Base-by-base conservation (phyloP, 2,113 vertebrate genomes). In the Chaetops frenatus region DNA sequence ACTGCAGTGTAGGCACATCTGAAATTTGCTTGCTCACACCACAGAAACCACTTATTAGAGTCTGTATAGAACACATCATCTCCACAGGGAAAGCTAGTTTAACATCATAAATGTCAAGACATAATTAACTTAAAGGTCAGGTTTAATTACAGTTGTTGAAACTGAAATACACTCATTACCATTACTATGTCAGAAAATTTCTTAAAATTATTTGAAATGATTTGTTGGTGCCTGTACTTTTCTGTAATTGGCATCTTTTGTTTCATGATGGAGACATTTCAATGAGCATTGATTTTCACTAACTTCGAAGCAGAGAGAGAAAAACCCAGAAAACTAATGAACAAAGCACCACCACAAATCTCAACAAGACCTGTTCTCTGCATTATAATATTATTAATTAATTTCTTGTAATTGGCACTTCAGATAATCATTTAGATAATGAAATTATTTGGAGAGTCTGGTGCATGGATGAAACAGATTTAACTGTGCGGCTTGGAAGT, bases 51-150 rank as follows among this genome's bases (percentile, higher is more conserved):
- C 89, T 97, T 97, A 97, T 97, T 97, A 98, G 95, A 65, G 33
- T 97, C 95, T 96, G 97, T 86, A 92, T 96, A 70, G 90, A 97
- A 96, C 92, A 96, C 66, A 84, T 80, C 92, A 94, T 94, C 97
- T 92, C 97, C 95, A 93, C 94, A 95, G 97, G 97, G 97, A 97
- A 97, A 97, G 96, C 90, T 92, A 95, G 95, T 94, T 97, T 97
- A 95, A 98, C 97, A 97, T 97, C 97, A 97, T 97, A 98, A 98
- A 98, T 98, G 98, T 98, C 98, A 98, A 98, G 97, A 97, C 92
- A 97, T 97, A 98, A 98, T 98, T 98, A 98, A 96, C 96, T 96
- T 87, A 98, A 98, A 98, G 98, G 98, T 98, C 98, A 98, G 95
- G 96, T 98, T 98, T 98, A 98, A 98, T 98, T 98, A 98, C 93